These are phyloP conservation scores for Poeciliopsis prolifica DNA, from an alignment of 2,113 vertebrate genomes.

Conservation along the genomic window DNA sequence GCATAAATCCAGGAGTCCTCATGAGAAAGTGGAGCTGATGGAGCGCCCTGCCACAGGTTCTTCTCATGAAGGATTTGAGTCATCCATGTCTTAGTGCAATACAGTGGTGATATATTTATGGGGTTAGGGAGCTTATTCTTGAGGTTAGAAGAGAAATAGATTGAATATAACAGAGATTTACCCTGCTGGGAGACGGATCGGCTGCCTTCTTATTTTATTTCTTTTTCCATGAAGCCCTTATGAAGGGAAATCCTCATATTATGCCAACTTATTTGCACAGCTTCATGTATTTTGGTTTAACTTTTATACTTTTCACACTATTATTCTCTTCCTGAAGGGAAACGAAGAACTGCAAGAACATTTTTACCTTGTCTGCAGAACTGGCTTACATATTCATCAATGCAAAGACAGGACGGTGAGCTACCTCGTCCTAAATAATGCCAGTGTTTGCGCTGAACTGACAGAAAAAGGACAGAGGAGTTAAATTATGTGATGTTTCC, in stretches of 20 bases:
- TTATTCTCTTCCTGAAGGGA: not conserved
- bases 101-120: slow-evolving; percentile 33
- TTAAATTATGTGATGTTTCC: slow-evolving; percentile 19
- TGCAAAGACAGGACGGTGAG: not conserved
- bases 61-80: slow-evolving; percentile 15
- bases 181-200: slow-evolving; percentile 31
- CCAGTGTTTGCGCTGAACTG: slow-evolving; percentile 12
- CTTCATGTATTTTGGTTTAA: not conserved
- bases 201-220: slow-evolving; percentile 15
- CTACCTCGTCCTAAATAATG: slow-evolving; percentile 10
- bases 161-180: slow-evolving; percentile 29
- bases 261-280: not conserved
- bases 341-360: not conserved
- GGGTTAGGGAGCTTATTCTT: slow-evolving; percentile 44
- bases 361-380: not conserved
- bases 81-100: slow-evolving; percentile 35
- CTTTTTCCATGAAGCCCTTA: slow-evolving; percentile 3
- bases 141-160: slow-evolving; percentile 40
- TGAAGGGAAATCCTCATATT: not conserved
- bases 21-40: slow-evolving; percentile 37
- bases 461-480: slow-evolving; percentile 27
- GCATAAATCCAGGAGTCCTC: slow-evolving; percentile 40
- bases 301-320: not conserved
- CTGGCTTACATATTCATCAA: not conserved
- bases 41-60: slow-evolving; percentile 26